Percentiles rank a stretch among this genome's conserved stretches.
phyloP scores from a whole-genome alignment of 2,888 invertebrate species.

The Melanostoma scalare region DNA sequence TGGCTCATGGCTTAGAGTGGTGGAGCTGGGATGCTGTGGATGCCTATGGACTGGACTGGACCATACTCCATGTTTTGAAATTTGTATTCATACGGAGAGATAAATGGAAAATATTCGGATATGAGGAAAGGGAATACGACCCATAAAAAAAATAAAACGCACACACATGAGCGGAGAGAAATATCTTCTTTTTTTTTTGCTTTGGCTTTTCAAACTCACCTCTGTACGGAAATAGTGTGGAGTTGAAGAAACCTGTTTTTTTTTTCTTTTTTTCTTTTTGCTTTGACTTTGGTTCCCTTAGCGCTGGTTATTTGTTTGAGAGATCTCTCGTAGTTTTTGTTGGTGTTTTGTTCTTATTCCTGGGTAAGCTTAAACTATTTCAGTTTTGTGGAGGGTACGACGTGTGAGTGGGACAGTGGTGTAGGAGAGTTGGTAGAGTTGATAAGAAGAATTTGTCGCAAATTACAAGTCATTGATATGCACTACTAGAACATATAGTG shows the following conservation, averaged over 20 bases:
- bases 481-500: too few species aligned
- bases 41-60: conserved; percentile 42
- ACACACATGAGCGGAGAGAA: conserved; percentile 48
- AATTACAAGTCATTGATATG: too few species aligned
- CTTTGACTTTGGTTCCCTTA: conserved; percentile 37
- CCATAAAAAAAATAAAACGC: conserved; percentile 26
- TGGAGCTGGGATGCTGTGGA: conserved; percentile 29
- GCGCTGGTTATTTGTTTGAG: conserved; percentile 64
- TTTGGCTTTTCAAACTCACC: conserved; percentile 43
- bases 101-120: conserved; percentile 67
- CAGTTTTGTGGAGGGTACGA: conserved; percentile 49
- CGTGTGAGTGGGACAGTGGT: conserved; percentile 43
- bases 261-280: conserved; percentile 39
- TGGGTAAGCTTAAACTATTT: conserved; percentile 59
- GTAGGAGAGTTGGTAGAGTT: conserved; percentile 19
- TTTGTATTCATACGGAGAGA: conserved; percentile 52
- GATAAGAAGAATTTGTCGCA: neutral
- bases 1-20: conserved; percentile 25
- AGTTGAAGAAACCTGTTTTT: conserved; percentile 73
- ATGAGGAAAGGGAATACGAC: conserved; percentile 58
- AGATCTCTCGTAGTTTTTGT: conserved; percentile 50
- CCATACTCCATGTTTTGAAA: conserved; percentile 61
- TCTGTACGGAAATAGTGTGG: conserved; percentile 67
- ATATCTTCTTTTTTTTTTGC: conserved; percentile 28
- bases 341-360: conserved; percentile 64